These are phyloP conservation scores for Botia kubotai DNA, from an alignment of 2,797 vertebrate species.

Conservation along the genomic window DNA sequence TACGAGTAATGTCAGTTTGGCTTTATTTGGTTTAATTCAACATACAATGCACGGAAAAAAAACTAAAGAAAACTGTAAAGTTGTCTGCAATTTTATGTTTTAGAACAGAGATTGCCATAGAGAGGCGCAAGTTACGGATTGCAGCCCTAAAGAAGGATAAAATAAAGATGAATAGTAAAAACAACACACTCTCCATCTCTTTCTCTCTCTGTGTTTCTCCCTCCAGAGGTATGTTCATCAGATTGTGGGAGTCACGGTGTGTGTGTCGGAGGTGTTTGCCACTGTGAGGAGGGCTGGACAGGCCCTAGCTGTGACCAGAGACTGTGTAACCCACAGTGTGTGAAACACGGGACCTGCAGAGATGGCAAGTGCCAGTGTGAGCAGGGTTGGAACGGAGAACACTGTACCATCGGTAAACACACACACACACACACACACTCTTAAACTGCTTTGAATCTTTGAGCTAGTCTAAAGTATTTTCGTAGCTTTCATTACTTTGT, in stretches of 20 bases:
- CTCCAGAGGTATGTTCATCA: conserved; percentile 88
- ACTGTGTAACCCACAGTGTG: conserved; percentile 88
- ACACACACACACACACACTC: conserved; percentile 57
- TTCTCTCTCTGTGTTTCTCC: conserved; percentile 9
- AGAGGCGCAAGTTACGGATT: too few species aligned
- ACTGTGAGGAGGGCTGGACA: conserved; percentile 91
- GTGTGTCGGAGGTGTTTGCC: conserved; percentile 88
- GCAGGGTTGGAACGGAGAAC: conserved; percentile 93
- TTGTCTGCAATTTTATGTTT: too few species aligned
- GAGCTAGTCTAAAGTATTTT: not conserved
- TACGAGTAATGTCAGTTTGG: too few species aligned
- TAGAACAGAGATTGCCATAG: too few species aligned
- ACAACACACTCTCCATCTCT: not conserved
- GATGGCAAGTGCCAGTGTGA: conserved; percentile 92
- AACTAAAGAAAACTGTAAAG: too few species aligned
- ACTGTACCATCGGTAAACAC: conserved; percentile 94
- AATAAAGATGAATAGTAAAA: not conserved
- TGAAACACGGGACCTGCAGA: conserved; percentile 90
- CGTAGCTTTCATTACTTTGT: not conserved
- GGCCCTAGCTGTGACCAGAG: conserved; percentile 88
- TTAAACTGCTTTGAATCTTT: not conserved
- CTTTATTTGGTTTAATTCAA: too few species aligned
- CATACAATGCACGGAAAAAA: too few species aligned
- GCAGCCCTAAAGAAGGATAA: too few species aligned
- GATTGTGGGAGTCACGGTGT: conserved; percentile 91